phyloP scores from a whole-genome alignment of 2,797 vertebrate genomes.

The Sebastes vulpes region DNA sequence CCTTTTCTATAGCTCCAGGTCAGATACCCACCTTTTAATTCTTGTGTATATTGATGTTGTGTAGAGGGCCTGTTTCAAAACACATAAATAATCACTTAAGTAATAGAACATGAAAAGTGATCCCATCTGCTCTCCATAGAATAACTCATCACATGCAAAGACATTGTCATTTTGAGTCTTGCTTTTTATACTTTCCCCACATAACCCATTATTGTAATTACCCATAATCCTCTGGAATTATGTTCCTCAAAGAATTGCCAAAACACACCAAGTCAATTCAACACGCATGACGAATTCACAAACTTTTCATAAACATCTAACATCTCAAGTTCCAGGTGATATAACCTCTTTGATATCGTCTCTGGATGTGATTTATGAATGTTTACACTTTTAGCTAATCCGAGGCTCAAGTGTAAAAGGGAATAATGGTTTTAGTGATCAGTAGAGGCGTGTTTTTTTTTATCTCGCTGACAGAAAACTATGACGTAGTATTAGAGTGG shows the following conservation, averaged over 20 bases:
- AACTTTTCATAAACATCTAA: slow-evolving; percentile 31
- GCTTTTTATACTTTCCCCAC: slow-evolving; percentile 35
- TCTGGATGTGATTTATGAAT: slow-evolving; percentile 58
- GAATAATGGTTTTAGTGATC: slow-evolving; percentile 42
- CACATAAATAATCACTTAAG: slow-evolving; percentile 12
- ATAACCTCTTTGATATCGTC: slow-evolving; percentile 22
- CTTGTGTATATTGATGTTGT: slow-evolving; percentile 63
- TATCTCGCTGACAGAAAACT: slow-evolving; percentile 6
- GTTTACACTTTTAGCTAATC: slow-evolving; percentile 57
- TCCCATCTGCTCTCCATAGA: slow-evolving; percentile 25
- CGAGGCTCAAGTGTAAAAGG: slow-evolving; percentile 44
- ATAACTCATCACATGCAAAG: slow-evolving; percentile 9
- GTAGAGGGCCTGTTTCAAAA: slow-evolving; percentile 68
- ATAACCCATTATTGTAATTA: slow-evolving; percentile 35
- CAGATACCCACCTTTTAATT: slow-evolving; percentile 52
- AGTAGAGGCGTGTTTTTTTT: slow-evolving; percentile 26
- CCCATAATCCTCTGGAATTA: slow-evolving; percentile 50
- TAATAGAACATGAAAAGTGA: slow-evolving; percentile 1
- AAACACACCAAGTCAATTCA: slow-evolving; percentile 58
- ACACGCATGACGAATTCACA: slow-evolving; percentile 21
- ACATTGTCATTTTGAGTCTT: slow-evolving; percentile 12
- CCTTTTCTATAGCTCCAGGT: slow-evolving; percentile 57
- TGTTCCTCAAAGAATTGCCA: slow-evolving; percentile 68
- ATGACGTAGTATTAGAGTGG: slow-evolving; percentile 35
- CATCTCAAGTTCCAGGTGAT: slow-evolving; percentile 55